These are phyloP conservation scores for Peromyscus attwateri DNA, from an alignment of 2,797 vertebrate genomes.

Conservation along the genomic window DNA sequence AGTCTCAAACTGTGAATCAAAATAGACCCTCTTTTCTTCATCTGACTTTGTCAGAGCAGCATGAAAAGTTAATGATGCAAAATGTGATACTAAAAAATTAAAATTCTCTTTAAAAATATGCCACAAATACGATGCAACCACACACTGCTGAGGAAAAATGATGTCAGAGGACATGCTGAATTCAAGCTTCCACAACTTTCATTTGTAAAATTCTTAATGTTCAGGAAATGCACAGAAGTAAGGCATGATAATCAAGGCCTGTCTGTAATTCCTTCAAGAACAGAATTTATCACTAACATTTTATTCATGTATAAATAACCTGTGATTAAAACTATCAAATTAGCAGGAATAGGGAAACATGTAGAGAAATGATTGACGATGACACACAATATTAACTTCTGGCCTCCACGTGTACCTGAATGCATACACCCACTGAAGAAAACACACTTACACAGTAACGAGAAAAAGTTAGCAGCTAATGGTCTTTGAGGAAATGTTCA, in stretches of 20 bases:
- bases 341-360: not conserved
- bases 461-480: not conserved
- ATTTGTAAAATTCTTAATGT: not conserved
- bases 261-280: not conserved
- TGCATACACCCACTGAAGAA: too few relatives aligned
- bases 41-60: not conserved
- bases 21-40: not conserved
- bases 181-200: not conserved
- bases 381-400: not conserved
- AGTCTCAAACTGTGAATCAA: not conserved
- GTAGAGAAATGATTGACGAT: not conserved
- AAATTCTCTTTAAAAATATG: not conserved
- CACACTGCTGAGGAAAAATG: not conserved
- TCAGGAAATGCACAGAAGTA: not conserved
- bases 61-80: not conserved
- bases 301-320: not conserved
- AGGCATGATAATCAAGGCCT: not conserved
- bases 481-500: not conserved
- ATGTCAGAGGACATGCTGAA: not conserved
- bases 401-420: not conserved
- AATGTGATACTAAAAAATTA: not conserved
- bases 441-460: not conserved
- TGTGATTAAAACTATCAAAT: not conserved
- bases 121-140: not conserved
- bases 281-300: slow-evolving; percentile 12